Base-by-base conservation (phyloP, 2,888 invertebrate genomes). In the Xylota segnis region DNA sequence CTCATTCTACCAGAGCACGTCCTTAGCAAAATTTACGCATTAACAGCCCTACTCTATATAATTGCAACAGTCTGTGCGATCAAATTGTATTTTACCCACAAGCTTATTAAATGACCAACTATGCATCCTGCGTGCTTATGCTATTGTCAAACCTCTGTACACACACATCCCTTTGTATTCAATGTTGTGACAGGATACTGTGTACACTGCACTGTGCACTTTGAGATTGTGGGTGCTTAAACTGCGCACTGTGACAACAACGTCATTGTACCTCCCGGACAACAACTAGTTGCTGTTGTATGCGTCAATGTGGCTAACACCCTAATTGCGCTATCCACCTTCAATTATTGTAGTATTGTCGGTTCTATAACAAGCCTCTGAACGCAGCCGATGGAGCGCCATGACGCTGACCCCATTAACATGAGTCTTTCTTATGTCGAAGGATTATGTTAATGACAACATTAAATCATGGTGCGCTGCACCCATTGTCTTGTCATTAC, bases 401-500 rank as follows among this genome's bases (percentile, higher is more conserved):
- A 70, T n/a, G 56, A 18, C 63, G 34, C 58, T 76, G 59, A 61
- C 77, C 43, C 34, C 56, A 76, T 72, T 66, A 54, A 59, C 71
- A 72, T 72, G 65, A 54, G 61, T 72, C 65, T 40, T 43, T 14
- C 43, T 65, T 23, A 40, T 27, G 43, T 45, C 10, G 66, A 72
- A 23, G 76, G 83, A 77, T 77, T 66, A 77, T 77, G 71, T 59
- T 76, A 76, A 86, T 71, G 72, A 61, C 66, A 68, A 68, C 61
- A 77, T 54, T 79, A 76, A 71, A 76, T 86, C 76, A 86, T 72
- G 47, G 65, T 54, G 52, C 47, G 43, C 59, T 76, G 47, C 65
- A 66, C 23, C 74, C 32, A 79, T 75, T 71, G 79, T 70, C 78
- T 78, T 63, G 78, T 70, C 63, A 58, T 50, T 58, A 40, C 54